A percentile compares a stretch with the other conserved stretches of the same genome.
phyloP scores from a whole-genome alignment of 2,888 invertebrate genomes.

The Elmis aenea region DNA sequence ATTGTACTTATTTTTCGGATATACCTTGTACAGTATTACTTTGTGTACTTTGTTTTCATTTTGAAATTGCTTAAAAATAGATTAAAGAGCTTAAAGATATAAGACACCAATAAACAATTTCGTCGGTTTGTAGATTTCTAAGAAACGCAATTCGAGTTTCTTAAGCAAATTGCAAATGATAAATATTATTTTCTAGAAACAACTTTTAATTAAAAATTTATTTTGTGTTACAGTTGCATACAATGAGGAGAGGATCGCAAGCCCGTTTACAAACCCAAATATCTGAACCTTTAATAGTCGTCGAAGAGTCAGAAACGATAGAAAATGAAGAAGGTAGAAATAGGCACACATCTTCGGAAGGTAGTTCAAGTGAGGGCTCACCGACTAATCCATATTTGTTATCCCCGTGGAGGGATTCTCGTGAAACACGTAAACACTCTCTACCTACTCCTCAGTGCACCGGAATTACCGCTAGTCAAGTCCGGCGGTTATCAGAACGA shows the following conservation, averaged over 20 bases:
- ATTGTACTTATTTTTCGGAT: too few relatives aligned
- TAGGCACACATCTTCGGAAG: conserved; percentile 50
- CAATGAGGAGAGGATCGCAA: conserved; percentile 18
- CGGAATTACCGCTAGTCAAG: conserved; percentile 83
- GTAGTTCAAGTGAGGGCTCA: conserved; percentile 68
- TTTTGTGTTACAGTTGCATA: too few relatives aligned
- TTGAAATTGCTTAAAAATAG: too few relatives aligned
- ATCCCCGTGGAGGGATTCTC: conserved; percentile 72
- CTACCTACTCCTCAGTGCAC: conserved; percentile 80
- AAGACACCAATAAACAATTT: neutral
- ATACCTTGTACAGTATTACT: too few relatives aligned
- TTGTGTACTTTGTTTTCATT: too few relatives aligned
- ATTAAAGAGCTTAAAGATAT: too few relatives aligned
- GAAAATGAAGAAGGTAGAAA: conserved; percentile 56
- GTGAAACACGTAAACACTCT: conserved; percentile 74
- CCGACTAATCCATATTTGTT: conserved; percentile 76
- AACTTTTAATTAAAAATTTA: too few relatives aligned
- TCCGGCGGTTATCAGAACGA: conserved; percentile 74
- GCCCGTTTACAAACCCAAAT: conserved; percentile 51
- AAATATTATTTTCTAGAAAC: neutral
- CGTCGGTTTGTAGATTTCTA: neutral
- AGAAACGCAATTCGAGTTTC: neutral
- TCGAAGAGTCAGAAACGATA: conserved; percentile 68
- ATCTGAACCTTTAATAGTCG: conserved; percentile 73
- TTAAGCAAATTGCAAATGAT: neutral